phyloP scores from a whole-genome alignment of 2,113 vertebrate genomes.

The Marmota monax region DNA sequence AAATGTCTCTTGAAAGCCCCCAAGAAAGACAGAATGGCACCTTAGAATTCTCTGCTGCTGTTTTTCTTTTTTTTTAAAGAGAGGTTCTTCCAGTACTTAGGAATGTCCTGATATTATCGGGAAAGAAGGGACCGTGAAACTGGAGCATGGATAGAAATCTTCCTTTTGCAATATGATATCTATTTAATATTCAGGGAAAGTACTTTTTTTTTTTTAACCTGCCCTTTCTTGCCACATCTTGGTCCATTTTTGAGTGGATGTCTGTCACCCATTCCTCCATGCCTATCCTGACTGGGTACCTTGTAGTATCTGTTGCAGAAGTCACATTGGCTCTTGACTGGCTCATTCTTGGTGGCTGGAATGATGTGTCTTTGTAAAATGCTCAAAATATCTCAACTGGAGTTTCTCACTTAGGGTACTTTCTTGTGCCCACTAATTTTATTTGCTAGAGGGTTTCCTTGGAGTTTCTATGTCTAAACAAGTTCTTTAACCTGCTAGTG shows the following conservation, averaged over 20 bases:
- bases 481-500: neutral
- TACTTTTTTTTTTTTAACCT: neutral
- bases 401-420: neutral
- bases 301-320: neutral
- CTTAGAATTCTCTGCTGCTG: neutral
- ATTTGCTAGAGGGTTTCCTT: neutral
- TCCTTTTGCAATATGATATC: neutral
- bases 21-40: neutral
- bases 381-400: neutral
- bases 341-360: neutral
- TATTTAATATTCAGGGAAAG: neutral
- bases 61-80: neutral
- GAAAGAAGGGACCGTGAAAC: neutral
- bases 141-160: neutral
- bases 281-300: neutral
- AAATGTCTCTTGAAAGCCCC: neutral
- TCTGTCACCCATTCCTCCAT: neutral
- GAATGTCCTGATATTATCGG: neutral
- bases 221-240: neutral
- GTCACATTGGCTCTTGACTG: neutral
- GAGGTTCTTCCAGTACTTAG: neutral
- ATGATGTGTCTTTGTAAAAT: neutral
- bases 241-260: neutral
- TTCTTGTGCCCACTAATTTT: slow-evolving; percentile 20
- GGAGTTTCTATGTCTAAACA: neutral